These are phyloP conservation scores for Bombus superbus DNA, from an alignment of 1,140 invertebrate genomes.

Conservation along the genomic window DNA sequence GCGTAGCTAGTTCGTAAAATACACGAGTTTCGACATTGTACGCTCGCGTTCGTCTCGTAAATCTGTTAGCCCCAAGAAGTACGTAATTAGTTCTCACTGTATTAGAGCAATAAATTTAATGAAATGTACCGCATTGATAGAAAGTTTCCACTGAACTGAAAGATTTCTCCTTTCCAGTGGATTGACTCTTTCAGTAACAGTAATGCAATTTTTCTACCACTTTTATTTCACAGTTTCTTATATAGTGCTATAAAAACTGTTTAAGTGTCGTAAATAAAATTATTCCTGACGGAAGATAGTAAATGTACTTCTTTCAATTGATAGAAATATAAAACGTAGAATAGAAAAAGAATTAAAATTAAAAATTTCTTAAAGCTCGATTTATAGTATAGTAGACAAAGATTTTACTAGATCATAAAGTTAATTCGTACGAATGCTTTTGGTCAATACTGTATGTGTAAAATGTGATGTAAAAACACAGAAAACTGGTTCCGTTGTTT, in stretches of 20 bases:
- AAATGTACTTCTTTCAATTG: neutral
- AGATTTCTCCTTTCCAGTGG: neutral
- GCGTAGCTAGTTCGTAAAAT: conserved; percentile 12
- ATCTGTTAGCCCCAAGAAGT: neutral
- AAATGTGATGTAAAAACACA: neutral
- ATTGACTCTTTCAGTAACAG: neutral
- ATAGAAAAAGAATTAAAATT: too few species aligned
- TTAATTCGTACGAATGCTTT: neutral
- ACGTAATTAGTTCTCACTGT: conserved; percentile 3
- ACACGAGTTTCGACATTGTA: conserved; percentile 8
- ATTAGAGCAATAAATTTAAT: conserved; percentile 10
- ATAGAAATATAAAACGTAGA: neutral
- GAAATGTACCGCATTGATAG: neutral
- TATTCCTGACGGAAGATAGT: neutral
- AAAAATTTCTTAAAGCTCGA: too few species aligned
- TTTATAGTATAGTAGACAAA: too few species aligned
- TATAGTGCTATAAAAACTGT: neutral
- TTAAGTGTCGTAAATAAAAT: neutral
- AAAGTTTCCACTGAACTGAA: neutral
- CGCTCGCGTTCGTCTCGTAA: neutral
- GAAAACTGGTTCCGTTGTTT: neutral
- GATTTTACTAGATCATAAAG: neutral
- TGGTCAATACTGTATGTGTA: neutral
- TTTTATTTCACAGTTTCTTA: neutral
- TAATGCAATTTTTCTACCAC: neutral